These are phyloP conservation scores for Phoxinus phoxinus DNA, from an alignment of 2,113 vertebrate genomes.

Conservation along the genomic window DNA sequence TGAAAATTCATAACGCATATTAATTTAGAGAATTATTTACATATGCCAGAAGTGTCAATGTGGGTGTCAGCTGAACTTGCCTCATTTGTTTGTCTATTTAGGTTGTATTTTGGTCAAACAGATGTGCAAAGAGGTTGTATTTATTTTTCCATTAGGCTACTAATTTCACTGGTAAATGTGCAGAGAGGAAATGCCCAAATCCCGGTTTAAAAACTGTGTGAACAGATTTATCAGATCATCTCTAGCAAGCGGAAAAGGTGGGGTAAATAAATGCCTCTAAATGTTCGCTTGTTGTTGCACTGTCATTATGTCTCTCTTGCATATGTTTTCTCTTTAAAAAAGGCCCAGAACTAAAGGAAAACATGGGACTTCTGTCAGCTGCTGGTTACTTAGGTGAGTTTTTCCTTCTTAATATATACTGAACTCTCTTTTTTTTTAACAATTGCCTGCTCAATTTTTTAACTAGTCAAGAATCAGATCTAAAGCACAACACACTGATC, in stretches of 20 bases:
- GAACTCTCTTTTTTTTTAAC: no score
- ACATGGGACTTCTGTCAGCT: constrained; percentile 42
- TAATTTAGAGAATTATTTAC: neutral
- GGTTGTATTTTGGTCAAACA: neutral
- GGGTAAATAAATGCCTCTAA: constrained; percentile 31
- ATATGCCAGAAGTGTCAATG: neutral
- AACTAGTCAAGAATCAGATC: neutral
- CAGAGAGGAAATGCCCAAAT: neutral
- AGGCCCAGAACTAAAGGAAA: constrained; percentile 11
- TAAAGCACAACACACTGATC: neutral
- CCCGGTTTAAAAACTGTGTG: neutral
- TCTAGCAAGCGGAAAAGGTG: constrained; percentile 50
- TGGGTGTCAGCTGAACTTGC: neutral
- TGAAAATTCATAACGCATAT: neutral
- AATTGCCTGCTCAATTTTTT: neutral
- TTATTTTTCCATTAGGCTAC: neutral
- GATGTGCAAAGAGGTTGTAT: neutral
- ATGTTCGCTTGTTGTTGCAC: neutral
- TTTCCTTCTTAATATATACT: neutral
- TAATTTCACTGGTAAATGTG: neutral
- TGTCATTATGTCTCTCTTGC: neutral
- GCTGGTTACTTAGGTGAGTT: constrained; percentile 42
- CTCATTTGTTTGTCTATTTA: neutral
- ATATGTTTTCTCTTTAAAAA: constrained; percentile 2
- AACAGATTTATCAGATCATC: constrained; percentile 43